These are phyloP conservation scores for Lagodon rhomboides DNA, from an alignment of 2,797 vertebrate genomes.

Conservation along the genomic window DNA sequence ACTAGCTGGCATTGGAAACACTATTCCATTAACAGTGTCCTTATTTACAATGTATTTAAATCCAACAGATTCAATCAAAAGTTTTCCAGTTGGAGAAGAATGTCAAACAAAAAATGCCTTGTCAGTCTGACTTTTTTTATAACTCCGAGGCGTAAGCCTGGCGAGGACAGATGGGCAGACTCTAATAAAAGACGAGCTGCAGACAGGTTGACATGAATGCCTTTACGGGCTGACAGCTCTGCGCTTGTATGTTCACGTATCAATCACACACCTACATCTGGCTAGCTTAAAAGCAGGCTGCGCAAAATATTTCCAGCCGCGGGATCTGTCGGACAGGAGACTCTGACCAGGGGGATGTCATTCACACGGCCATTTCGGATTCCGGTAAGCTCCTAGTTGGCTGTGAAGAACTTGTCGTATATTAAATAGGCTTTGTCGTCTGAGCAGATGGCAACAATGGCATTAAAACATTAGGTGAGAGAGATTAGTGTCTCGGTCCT, in stretches of 20 bases:
- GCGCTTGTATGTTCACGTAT: background rate
- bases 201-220: conserved; percentile 23
- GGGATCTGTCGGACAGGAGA: conserved; percentile 17
- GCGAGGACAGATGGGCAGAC: conserved; percentile 32
- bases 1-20: conserved; percentile 53
- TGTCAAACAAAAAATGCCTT: background rate
- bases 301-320: conserved; percentile 5
- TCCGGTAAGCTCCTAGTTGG: conserved; percentile 55
- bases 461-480: conserved; percentile 74
- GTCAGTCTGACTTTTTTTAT: conserved; percentile 24
- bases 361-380: conserved; percentile 48
- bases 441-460: conserved; percentile 71
- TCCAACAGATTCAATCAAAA: conserved; percentile 27
- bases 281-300: conserved; percentile 4
- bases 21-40: conserved; percentile 43
- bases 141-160: background rate
- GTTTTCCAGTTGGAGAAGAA: conserved; percentile 27
- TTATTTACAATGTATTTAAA: conserved; percentile 49
- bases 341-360: conserved; percentile 27
- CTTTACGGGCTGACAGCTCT: conserved; percentile 24
- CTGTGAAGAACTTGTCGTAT: conserved; percentile 47
- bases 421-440: conserved; percentile 59
- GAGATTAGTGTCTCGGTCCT: conserved; percentile 71
- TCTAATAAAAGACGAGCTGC: background rate
- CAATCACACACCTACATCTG: conserved; percentile 28